Conservation (phyloP, 2,113 vertebrate species). For the Coracopsis vasa region DNA sequence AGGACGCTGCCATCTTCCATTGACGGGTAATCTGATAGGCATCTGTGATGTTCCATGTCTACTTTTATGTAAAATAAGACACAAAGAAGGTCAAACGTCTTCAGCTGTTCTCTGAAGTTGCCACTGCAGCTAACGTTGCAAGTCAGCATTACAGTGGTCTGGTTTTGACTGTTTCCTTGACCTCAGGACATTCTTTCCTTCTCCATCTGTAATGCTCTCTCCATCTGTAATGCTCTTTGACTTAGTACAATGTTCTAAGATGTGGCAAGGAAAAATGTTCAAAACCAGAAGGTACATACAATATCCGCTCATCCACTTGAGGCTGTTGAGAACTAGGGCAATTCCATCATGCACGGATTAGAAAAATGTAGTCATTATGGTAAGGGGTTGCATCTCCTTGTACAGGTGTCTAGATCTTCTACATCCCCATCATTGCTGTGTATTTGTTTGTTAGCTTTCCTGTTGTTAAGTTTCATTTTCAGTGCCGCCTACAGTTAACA, state of each 20-base stretch:
- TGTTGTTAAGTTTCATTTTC: neutral
- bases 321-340: neutral
- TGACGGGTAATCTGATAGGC: neutral
- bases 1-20: neutral
- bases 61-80: neutral
- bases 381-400: neutral
- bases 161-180: neutral
- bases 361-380: fast-evolving
- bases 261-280: neutral
- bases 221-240: neutral
- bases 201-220: neutral
- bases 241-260: neutral
- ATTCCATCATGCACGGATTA: neutral
- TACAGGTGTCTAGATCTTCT: neutral
- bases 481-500: neutral
- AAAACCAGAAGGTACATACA: neutral
- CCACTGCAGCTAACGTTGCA: neutral
- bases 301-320: neutral
- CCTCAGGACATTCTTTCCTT: neutral
- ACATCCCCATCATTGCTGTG: neutral
- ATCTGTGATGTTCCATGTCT: neutral
- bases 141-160: neutral
- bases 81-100: neutral
- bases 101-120: neutral
- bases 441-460: neutral